Percentiles rank a stretch among this genome's conserved stretches.
Conservation (phyloP, 2,888 invertebrate species). For the Lomographa bimaculata region DNA sequence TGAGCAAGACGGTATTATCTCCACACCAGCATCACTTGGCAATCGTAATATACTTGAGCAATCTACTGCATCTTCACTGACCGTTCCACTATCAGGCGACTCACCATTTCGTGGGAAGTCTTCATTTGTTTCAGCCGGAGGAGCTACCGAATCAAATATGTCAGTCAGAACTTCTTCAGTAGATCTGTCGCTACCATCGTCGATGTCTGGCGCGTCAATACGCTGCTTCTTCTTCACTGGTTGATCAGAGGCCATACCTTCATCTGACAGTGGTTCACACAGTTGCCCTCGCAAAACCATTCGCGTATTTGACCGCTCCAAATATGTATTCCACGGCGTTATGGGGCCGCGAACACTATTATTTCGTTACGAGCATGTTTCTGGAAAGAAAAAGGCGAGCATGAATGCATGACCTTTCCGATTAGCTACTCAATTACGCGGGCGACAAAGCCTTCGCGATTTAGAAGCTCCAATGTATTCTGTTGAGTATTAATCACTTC, state of each 20-base stretch:
- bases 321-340: slow-evolving; percentile 26
- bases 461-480: slow-evolving; percentile 31
- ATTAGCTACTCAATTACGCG: slow-evolving; percentile 82
- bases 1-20: slow-evolving; percentile 73
- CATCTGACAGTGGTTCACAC: slow-evolving; percentile 79
- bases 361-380: slow-evolving; percentile 47
- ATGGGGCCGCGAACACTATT: slow-evolving; percentile 35
- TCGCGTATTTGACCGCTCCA: slow-evolving; percentile 33
- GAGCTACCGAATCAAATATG: slow-evolving; percentile 67
- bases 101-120: slow-evolving; percentile 73
- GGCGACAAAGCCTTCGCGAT: slow-evolving; percentile 72
- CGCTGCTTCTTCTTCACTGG: slow-evolving; percentile 93
- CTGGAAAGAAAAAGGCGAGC: slow-evolving; percentile 72
- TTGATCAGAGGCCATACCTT: slow-evolving; percentile 90
- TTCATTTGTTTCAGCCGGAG: slow-evolving; percentile 68
- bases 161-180: slow-evolving; percentile 75
- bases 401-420: slow-evolving; percentile 81
- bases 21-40: slow-evolving; percentile 57
- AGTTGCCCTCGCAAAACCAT: slow-evolving; percentile 87
- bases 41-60: slow-evolving; percentile 69
- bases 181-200: slow-evolving; percentile 79
- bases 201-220: slow-evolving; percentile 85
- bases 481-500: slow-evolving; percentile 16
- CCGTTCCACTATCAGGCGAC: slow-evolving; percentile 78
- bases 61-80: slow-evolving; percentile 79